These are phyloP conservation scores for Achroia grisella DNA, from an alignment of 1,140 invertebrate genomes.

Conservation along the genomic window DNA sequence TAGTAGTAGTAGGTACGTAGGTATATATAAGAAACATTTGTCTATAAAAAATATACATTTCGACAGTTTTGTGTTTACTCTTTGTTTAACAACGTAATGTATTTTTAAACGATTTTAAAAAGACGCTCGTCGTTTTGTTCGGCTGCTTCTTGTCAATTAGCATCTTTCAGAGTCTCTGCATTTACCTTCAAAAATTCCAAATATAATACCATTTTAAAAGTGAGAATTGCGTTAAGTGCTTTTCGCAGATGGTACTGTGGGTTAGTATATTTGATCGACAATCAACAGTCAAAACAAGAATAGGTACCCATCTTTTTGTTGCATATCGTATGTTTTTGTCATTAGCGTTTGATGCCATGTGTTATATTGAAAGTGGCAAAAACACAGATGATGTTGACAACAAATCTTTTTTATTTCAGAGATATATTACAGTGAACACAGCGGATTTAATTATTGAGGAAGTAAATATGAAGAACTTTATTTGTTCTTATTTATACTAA, in stretches of 20 bases:
- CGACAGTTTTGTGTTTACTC: slow-evolving; percentile 12
- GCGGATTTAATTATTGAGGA: too few relatives aligned
- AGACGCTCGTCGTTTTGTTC: slow-evolving; percentile 25
- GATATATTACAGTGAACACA: too few relatives aligned
- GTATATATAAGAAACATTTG: too few relatives aligned
- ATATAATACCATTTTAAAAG: slow-evolving; percentile 25
- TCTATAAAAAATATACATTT: slow-evolving; percentile 18
- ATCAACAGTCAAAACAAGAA: slow-evolving; percentile 19
- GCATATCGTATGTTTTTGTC: too few relatives aligned
- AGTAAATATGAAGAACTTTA: too few relatives aligned
- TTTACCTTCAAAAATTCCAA: slow-evolving; percentile 29
- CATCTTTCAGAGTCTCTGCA: slow-evolving; percentile 23
- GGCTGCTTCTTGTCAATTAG: slow-evolving; percentile 44
- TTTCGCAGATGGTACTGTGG: slow-evolving; percentile 25
- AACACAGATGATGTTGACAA: too few relatives aligned
- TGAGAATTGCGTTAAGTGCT: slow-evolving; percentile 38
- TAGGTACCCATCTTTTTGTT: slow-evolving; percentile 3
- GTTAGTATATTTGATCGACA: slow-evolving; percentile 25
- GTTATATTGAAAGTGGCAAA: too few relatives aligned
- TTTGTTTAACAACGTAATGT: slow-evolving; percentile 52
- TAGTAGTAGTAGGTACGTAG: too few relatives aligned
- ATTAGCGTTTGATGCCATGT: too few relatives aligned
- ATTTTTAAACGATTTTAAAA: slow-evolving; percentile 50
- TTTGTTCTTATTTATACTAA: too few relatives aligned
- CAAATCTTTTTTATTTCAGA: too few relatives aligned